Evolutionary conservation across 2,888 invertebrate genomes (phyloP), one percentile per base, ranked within the genome.

Genomic region (Limnephilus rhombicus): DNA sequence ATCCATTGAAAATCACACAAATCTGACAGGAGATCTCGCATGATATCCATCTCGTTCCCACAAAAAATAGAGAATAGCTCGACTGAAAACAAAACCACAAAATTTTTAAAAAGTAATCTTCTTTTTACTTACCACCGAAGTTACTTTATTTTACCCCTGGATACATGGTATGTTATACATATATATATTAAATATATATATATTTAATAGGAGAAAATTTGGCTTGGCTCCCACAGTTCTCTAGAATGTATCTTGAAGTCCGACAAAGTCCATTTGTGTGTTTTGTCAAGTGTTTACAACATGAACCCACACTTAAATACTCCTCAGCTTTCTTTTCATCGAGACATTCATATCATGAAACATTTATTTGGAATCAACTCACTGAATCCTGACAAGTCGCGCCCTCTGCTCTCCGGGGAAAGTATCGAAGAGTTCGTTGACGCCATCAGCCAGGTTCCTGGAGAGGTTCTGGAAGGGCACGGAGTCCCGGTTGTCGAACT

Each of bases 301-400:
- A 29, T 31, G 31, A 31, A 13, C 82, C 2, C 15, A 5, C 31
- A 82, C 82, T 29, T 15, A 68, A 5, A 18, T 68, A 18, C 18
- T 18, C 1, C 24, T 24, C 7, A 68, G 9, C 68, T 24, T 0
- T 68, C 24, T 68, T 68, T 68, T 68, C n/a, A 9, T 24, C 2
- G 68, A 68, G 18, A 68, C 7, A 24, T 68, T 68, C 1, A 18
- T 24, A 68, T 4, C 31, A 29, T 15, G 37, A 24, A 4, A 53
- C 31, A 53, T 89, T 12, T 92, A 68, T 68, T 68, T 9, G 9
- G 2, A 92, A n/a, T 9, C 9, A 68, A 96, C 97, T 97, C 95
- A 98, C 98, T 97, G 96, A 94, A 98, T 97, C 93, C 97, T 97
- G 34, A 98, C 96, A 31, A 98, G 96, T 92, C 96, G 97, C 0